Evolutionary conservation across 2,888 invertebrate species (phyloP), one percentile per base, ranked within the genome.

Genomic region (Caenorhabditis plicata): DNA sequence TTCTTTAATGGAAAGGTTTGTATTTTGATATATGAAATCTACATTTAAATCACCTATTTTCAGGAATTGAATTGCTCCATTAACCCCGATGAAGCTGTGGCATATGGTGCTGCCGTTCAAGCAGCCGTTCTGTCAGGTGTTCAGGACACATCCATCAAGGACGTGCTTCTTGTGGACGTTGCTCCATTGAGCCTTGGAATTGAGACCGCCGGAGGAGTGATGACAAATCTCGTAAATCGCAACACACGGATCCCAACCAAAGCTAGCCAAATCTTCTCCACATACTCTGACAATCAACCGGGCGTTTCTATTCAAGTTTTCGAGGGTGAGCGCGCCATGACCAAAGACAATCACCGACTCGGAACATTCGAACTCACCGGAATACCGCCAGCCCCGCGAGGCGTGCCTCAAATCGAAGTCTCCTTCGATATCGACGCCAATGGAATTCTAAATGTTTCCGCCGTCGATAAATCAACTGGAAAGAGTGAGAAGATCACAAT

Each of bases 21-120:
- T 52, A 26, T 17, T 4, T 4, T 5, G 19, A 26, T 13, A 36
- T 4, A 13, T 23, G 22, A 87, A 96, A 63, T 98, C 98, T 83
- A 95, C 95, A 0, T 87, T 90, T 53, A 87, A 88, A 50, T 94
- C 96, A 0, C 92, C 92, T 15, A 20, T 39, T 22, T 22, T 9
- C 22, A 32, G 89, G 92, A 93, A 83, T 85, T 94, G 68, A 93
- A 93, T 87, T 91, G 92, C 82, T 85, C 86, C 20, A 93, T 94
- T 85, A 92, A 94, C 82, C 93, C 93, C 7, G 93, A 94, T 83
- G 93, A 94, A 84, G 93, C 93, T 75, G 93, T 95, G 11, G 94
- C 93, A 2, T 93, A 92, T 79, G 92, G 92, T 66, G 92, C 92
- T 33, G 69, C 69, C 13, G 64, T 69, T 9, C 65, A 67, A 39